Base-by-base conservation (phyloP, 2,888 invertebrate species). In the Pogonocherus hispidulus region DNA sequence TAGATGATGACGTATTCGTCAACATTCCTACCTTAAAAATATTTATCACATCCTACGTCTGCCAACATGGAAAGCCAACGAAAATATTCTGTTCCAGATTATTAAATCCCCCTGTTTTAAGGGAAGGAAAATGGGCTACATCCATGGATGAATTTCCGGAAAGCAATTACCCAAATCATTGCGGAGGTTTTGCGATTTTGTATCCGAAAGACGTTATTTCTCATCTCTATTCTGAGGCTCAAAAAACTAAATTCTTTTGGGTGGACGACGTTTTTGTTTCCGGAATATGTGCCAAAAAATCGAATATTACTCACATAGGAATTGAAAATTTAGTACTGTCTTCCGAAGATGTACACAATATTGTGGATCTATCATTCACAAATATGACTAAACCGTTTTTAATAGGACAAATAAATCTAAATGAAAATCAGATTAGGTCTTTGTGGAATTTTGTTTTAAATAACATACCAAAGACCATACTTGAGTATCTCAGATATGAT, bases 1-100 rank as follows among this genome's bases (percentile, higher is more conserved):
- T 91, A 55, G 94, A 94, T 80, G 93, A 94, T 80, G 94, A 94
- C 84, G 88, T 92, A 68, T 90, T 92, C 73, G 90, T 93, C 19
- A 92, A 93, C 82, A 88, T 90, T 11, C 14, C 89, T 86, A 79
- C 87, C 89, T 47, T 92, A 91, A 65, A 37, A 27, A 35, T 44
- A n/a, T 68, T 71, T 47, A n/a, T 71, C 18, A 35, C 60, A n/a
- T n/a, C 56, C n/a, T 67, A 57, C 27, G 14, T 44, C 3, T 16
- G 14, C 9, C 37, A 57, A 44, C 16, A 19, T 19, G 18, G 32
- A 11, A 19, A 18, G 11, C 54, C 35, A 18, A 56, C 56, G 20
- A 63, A 63, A 2, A 63, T 67, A 19, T 20, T 66, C 6, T 69
- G 69, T 49, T 27, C 46, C 5, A 63, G 16, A 20, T 32, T 63